phyloP scores from a whole-genome alignment of 1,140 invertebrate genomes.

The Leptestheria dahalacensis region DNA sequence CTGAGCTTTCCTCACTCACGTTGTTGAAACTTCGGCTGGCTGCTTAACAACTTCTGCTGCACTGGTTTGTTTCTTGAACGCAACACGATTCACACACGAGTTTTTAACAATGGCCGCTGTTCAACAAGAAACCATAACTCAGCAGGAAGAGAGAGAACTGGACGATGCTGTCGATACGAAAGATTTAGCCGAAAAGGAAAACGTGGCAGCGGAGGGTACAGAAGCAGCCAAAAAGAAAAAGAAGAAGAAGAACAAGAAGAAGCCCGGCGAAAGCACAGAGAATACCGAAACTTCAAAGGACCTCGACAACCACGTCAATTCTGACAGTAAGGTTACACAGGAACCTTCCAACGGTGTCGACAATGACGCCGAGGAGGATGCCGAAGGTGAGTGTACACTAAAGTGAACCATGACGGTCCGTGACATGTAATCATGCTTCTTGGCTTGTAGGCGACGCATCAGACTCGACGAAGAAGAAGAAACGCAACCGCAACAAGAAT shows the following conservation, averaged over 20 bases:
- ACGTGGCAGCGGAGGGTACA: constrained; percentile 31
- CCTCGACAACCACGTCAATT: neutral
- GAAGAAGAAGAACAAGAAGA: constrained; percentile 15
- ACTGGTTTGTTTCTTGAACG: no score
- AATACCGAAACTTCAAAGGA: no score
- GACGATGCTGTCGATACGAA: constrained; percentile 6
- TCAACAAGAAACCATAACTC: neutral
- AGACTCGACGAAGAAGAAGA: constrained; percentile 45
- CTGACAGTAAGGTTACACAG: neutral
- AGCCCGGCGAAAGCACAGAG: neutral
- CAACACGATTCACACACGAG: no score
- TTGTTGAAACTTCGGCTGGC: no score
- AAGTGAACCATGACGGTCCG: no score
- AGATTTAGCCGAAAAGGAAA: constrained; percentile 28
- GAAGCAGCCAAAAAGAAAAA: constrained; percentile 28
- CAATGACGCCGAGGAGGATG: constrained; percentile 58
- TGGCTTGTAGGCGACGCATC: constrained; percentile 25
- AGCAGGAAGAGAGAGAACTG: neutral
- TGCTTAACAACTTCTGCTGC: no score
- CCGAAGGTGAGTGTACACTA: constrained; percentile 47
- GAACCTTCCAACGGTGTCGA: constrained; percentile 29
- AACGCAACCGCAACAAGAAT: constrained; percentile 43
- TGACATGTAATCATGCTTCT: no score
- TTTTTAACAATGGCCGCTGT: neutral
- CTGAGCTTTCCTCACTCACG: neutral